These are phyloP conservation scores for Tinea semifulvella DNA, from an alignment of 2,888 invertebrate species.

Conservation along the genomic window DNA sequence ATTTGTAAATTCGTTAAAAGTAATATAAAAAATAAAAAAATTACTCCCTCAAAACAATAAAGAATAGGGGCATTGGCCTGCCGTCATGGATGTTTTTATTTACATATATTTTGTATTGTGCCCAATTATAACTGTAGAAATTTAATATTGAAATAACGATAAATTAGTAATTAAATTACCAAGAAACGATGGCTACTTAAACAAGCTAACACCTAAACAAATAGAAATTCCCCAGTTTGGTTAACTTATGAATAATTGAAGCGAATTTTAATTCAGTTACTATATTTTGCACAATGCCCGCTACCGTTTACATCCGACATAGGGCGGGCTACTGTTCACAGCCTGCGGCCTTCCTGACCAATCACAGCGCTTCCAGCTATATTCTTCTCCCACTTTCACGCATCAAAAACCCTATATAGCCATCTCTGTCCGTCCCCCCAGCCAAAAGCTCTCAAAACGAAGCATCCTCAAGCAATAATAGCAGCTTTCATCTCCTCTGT, in stretches of 20 bases:
- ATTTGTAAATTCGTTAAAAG: too few relatives aligned
- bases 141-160: too few relatives aligned
- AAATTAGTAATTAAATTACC: too few relatives aligned
- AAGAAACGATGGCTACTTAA: not conserved
- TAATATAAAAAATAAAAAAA: too few relatives aligned
- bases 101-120: too few relatives aligned
- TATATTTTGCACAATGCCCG: constrained; percentile 37
- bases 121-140: too few relatives aligned
- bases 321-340: constrained; percentile 68
- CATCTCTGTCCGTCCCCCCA: constrained; percentile 56
- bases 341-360: constrained; percentile 69
- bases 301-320: constrained; percentile 63
- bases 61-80: too few relatives aligned
- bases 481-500: constrained; percentile 25
- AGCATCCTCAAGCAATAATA: constrained; percentile 30
- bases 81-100: too few relatives aligned
- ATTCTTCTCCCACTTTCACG: constrained; percentile 39
- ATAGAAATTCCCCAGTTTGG: too few relatives aligned
- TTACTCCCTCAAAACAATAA: too few relatives aligned
- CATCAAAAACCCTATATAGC: constrained; percentile 32
- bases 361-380: constrained; percentile 67
- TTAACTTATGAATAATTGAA: not conserved
- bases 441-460: constrained; percentile 54
- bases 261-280: constrained; percentile 34
- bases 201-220: not conserved